Conservation (phyloP, 2,113 vertebrate species). For the Struthio camelus region DNA sequence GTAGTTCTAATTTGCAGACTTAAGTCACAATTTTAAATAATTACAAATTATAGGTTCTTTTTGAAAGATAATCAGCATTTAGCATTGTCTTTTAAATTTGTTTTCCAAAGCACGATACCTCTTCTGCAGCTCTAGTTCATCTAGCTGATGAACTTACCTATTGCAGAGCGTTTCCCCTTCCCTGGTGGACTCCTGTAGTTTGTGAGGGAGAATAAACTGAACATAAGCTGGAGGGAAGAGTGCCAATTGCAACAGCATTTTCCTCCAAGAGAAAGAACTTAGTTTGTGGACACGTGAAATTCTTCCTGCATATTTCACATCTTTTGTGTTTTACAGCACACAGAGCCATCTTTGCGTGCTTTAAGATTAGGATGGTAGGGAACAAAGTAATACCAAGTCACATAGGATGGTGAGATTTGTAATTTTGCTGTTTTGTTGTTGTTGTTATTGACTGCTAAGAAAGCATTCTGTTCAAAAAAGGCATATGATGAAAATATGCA, state of each 20-base stretch:
- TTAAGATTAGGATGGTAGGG: background rate
- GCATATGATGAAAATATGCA: background rate
- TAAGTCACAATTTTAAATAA: background rate
- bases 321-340: background rate
- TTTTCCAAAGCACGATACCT: background rate
- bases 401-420: background rate
- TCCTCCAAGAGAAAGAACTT: background rate
- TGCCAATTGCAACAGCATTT: background rate
- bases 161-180: background rate
- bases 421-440: background rate
- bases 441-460: background rate
- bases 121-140: background rate
- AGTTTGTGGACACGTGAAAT: background rate
- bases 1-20: background rate
- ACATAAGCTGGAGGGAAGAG: background rate
- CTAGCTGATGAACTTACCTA: background rate
- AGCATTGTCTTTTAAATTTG: background rate
- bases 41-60: background rate
- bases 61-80: background rate
- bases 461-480: background rate
- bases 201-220: background rate
- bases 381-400: background rate
- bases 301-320: background rate
- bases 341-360: background rate
- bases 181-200: background rate